These are phyloP conservation scores for Capricornis sumatraensis DNA, from an alignment of 2,113 vertebrate species.

Conservation along the genomic window DNA sequence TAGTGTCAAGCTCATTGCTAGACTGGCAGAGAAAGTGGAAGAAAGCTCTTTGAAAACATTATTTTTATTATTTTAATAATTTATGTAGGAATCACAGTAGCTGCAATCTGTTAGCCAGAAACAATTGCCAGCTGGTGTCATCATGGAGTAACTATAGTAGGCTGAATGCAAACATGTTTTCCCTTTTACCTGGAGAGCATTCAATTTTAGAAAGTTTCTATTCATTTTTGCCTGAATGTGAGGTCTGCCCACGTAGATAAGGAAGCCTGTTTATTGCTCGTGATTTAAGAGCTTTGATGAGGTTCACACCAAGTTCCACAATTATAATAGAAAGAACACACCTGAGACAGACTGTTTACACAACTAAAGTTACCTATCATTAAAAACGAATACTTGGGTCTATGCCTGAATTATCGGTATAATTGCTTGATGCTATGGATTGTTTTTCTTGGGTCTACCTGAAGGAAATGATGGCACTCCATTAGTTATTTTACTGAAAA, in stretches of 20 bases:
- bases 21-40: conserved; percentile 61
- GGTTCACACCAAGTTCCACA: conserved; percentile 11
- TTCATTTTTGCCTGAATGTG: conserved; percentile 39
- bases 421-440: neutral
- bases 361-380: neutral
- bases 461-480: neutral
- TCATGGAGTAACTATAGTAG: conserved; percentile 39
- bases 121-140: conserved; percentile 73
- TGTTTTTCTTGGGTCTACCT: conserved; percentile 9
- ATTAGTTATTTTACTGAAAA: conserved; percentile 3
- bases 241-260: conserved; percentile 60
- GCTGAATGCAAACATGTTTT: conserved; percentile 61
- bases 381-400: neutral
- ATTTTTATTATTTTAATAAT: conserved; percentile 77
- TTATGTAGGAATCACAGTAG: conserved; percentile 65
- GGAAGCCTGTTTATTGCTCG: conserved; percentile 1
- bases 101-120: conserved; percentile 68
- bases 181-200: conserved; percentile 64
- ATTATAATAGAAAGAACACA: neutral
- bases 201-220: conserved; percentile 62
- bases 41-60: conserved; percentile 60
- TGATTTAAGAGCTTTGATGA: conserved; percentile 49
- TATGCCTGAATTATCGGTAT: neutral
- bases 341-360: conserved; percentile 23
- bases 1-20: conserved; percentile 49